A percentile compares a stretch with the other conserved stretches of the same genome.
Evolutionary conservation across 2,888 invertebrate species (phyloP).

Genomic region (Oligia latruncula): DNA sequence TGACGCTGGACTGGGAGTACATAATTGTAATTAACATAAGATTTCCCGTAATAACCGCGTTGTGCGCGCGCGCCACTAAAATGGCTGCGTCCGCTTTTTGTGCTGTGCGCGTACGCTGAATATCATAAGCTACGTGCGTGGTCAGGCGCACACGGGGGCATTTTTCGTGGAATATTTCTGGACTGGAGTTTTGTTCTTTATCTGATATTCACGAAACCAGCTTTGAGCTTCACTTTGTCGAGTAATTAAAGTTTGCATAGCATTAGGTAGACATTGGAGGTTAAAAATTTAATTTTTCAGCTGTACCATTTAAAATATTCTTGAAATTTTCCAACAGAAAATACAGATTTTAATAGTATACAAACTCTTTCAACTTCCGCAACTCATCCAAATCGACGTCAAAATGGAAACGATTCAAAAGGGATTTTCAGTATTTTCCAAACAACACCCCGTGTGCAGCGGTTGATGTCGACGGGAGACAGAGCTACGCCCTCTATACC

Average conservation of each 20-base stretch:
- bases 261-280: fast-evolving
- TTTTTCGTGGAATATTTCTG: constrained; percentile 73
- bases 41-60: constrained; percentile 86
- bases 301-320: fast-evolving
- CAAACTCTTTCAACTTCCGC: fast-evolving
- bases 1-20: constrained; percentile 72
- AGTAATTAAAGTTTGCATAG: background rate
- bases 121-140: constrained; percentile 85
- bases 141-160: constrained; percentile 76
- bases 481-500: constrained; percentile 79
- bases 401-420: background rate
- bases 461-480: constrained; percentile 77
- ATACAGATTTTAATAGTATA: background rate
- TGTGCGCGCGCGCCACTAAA: constrained; percentile 81
- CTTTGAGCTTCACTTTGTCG: background rate
- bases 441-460: constrained; percentile 75
- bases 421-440: constrained; percentile 36
- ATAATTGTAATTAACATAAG: constrained; percentile 87
- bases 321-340: background rate
- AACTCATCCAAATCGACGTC: background rate
- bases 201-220: fast-evolving
- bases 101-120: constrained; percentile 83
- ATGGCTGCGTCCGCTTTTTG: constrained; percentile 85
- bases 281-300: fast-evolving
- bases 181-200: constrained; percentile 10